Evolutionary conservation across 2,113 vertebrate genomes (phyloP).

Genomic region (Phylloscopus trochiloides): DNA sequence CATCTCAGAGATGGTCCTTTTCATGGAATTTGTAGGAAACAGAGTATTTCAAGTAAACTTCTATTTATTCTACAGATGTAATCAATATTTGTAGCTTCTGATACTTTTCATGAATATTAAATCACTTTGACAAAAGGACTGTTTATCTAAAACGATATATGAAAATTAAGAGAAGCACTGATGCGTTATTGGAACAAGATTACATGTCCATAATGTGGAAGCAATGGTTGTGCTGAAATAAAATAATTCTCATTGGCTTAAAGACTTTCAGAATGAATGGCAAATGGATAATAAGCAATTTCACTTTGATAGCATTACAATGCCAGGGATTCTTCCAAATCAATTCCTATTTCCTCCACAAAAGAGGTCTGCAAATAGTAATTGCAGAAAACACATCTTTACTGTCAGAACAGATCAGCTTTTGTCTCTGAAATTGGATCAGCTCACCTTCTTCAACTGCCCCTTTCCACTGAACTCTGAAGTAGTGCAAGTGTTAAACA

Average conservation of each 20-base stretch:
- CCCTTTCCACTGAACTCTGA: background rate
- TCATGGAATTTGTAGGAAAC: background rate
- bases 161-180: background rate
- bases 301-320: background rate
- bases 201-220: background rate
- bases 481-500: background rate
- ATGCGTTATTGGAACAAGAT: background rate
- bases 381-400: constrained; percentile 33
- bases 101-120: background rate
- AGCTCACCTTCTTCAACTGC: background rate
- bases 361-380: constrained; percentile 33
- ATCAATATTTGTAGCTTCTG: background rate
- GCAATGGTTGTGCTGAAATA: background rate
- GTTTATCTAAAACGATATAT: background rate
- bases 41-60: background rate
- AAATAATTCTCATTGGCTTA: constrained; percentile 41
- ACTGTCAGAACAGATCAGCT: background rate
- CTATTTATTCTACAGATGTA: background rate
- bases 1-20: background rate
- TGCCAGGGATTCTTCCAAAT: constrained; percentile 30
- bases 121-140: background rate
- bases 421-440: constrained; percentile 13
- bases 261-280: constrained; percentile 40
- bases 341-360: constrained; percentile 47
- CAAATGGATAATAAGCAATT: constrained; percentile 53